Evolutionary conservation across 2,113 vertebrate genomes (phyloP).

Genomic region (Thinocorus orbignyianus): DNA sequence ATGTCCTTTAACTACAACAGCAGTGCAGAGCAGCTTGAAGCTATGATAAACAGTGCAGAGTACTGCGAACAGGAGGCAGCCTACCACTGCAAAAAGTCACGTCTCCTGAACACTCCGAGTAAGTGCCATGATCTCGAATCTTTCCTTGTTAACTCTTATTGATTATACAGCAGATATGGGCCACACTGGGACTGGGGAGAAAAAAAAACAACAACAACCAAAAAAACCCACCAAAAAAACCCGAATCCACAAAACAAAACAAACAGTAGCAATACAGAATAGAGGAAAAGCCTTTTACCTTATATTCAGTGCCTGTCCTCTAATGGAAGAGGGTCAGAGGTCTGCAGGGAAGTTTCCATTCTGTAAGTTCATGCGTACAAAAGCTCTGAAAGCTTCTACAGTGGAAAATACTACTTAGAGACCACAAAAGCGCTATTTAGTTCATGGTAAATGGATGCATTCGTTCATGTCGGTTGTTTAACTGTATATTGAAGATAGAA

Average conservation of each 20-base stretch:
- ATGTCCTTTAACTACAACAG: slow-evolving; percentile 86
- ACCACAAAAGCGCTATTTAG: background rate
- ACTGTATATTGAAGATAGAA: background rate
- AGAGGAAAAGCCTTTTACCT: background rate
- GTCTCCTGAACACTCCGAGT: slow-evolving; percentile 91
- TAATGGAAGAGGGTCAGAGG: background rate
- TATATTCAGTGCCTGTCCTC: background rate
- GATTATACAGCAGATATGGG: background rate
- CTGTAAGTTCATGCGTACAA: background rate
- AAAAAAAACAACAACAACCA: background rate
- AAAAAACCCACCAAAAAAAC: background rate
- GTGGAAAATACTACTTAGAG: background rate
- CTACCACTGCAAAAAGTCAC: slow-evolving; percentile 90
- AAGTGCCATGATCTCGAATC: background rate
- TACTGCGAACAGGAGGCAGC: slow-evolving; percentile 92
- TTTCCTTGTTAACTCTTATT: background rate
- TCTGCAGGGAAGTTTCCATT: background rate
- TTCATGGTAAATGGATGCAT: background rate
- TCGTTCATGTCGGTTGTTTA: background rate
- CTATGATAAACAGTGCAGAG: slow-evolving; percentile 83
- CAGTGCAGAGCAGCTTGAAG: slow-evolving; percentile 83
- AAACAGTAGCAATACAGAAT: background rate
- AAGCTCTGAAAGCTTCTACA: background rate
- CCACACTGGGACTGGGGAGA: background rate
- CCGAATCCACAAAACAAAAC: background rate